Base-by-base conservation (phyloP, 2,797 vertebrate genomes). In the Triplophysa yarkandensis region DNA sequence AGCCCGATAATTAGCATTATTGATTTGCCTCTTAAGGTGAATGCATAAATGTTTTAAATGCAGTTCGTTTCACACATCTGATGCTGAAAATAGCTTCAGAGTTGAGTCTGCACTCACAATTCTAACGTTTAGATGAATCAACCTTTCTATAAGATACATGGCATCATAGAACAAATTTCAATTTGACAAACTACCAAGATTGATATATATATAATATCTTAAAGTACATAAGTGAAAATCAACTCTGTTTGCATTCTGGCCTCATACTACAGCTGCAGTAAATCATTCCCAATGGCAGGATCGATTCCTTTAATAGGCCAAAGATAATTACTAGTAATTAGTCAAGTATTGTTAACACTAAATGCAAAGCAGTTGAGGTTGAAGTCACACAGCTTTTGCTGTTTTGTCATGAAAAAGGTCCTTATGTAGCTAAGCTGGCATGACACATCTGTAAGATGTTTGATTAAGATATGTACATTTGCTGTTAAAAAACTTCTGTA, bases 1-100 rank as follows among this genome's bases (percentile, higher is more conserved):
- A 57, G 48, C 80, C 6, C 28, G 43, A 67, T 67, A 55, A 76
- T 86, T 84, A 79, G 71, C 81, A 78, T 75, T 76, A 86, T 82
- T 82, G 82, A 83, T 82, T 79, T 23, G 1, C 27, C 17, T 25
- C 44, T 71, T 28, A 68, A 68, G n/a, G 41, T 64, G 30, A 54
- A 68, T 63, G 61, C 66, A 44, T 39, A 8, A 52, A 9, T 39
- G 69, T 62, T 52, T 19, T 30, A 65, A 64, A 65, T 73, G 60
- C 23, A 65, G 19, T 36, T 55, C 41, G 60, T 44, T 32, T 48
- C 61, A 11, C 48, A 54, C 36, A 52, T 41, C 2, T 44, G 48
- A 65, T 32, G 11, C 23, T 43, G 46, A 9, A 66, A 44, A 74
- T 8, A 32, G 39, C 36, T 57, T 28, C 28, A 30, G n/a, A n/a